A percentile compares a stretch with the other conserved stretches of the same genome.
These are phyloP conservation scores for Cryptus armator DNA, from an alignment of 2,888 invertebrate genomes.

Conservation along the genomic window DNA sequence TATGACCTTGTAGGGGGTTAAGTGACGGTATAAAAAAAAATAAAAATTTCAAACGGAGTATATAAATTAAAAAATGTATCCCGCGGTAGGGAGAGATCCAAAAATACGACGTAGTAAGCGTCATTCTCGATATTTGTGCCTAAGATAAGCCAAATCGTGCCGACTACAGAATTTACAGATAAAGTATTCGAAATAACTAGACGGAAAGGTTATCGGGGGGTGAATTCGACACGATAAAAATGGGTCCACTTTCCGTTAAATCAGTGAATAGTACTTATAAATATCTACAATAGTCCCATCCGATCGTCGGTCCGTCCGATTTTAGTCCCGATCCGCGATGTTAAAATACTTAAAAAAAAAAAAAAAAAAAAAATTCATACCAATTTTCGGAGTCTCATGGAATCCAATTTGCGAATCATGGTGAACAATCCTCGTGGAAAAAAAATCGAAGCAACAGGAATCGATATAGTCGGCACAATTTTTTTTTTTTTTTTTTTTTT, in stretches of 20 bases:
- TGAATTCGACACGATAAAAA: slow-evolving; percentile 25
- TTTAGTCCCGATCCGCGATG: neutral
- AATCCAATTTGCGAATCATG: slow-evolving; percentile 53
- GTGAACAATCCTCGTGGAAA: neutral
- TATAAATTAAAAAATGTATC: neutral
- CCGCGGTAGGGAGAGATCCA: neutral
- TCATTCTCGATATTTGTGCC: neutral
- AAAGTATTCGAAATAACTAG: slow-evolving; percentile 8
- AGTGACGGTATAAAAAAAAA: neutral
- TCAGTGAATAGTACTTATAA: neutral
- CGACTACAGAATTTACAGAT: slow-evolving; percentile 13
- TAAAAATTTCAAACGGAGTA: neutral
- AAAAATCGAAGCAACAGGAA: neutral
- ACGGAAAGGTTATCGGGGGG: slow-evolving; percentile 46
- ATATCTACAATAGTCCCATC: neutral
- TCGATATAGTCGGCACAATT: neutral
- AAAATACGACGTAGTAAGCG: neutral
- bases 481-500: slow-evolving; percentile 14
- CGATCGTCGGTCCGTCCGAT: neutral
- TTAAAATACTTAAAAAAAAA: neutral
- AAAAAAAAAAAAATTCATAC: slow-evolving; percentile 53
- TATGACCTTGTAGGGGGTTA: no score
- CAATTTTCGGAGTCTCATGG: slow-evolving; percentile 64
- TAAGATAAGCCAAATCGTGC: neutral
- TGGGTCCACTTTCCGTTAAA: neutral